Conservation (phyloP, 2,888 invertebrate genomes). For the Adelphocoris suturalis region DNA sequence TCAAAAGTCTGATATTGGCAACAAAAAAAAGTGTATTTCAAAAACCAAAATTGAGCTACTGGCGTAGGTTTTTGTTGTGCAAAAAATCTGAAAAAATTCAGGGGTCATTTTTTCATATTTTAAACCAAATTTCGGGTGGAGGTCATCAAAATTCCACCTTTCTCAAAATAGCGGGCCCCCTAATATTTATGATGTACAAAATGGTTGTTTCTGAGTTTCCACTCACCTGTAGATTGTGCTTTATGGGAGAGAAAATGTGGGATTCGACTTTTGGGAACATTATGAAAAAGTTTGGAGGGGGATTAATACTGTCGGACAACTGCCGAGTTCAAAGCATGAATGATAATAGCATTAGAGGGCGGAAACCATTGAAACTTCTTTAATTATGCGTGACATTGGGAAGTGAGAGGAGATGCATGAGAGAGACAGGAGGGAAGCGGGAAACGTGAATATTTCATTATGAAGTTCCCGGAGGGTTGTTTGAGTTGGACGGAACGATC, state of each 20-base stretch:
- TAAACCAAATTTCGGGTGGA: too few species aligned
- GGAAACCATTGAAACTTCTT: constrained; percentile 30
- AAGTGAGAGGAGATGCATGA: constrained; percentile 40
- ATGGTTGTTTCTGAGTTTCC: too few species aligned
- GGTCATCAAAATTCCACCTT: too few species aligned
- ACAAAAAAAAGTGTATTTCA: too few species aligned
- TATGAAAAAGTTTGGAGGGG: neutral
- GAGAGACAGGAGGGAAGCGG: constrained; percentile 1
- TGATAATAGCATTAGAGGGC: constrained; percentile 31
- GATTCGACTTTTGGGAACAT: neutral
- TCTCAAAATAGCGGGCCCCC: too few species aligned
- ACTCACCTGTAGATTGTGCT: too few species aligned
- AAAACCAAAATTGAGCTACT: too few species aligned
- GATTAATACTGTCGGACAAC: neutral
- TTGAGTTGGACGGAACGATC: constrained; percentile 38
- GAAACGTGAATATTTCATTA: constrained; percentile 37
- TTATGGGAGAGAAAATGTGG: neutral
- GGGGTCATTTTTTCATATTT: too few species aligned
- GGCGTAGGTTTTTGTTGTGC: too few species aligned
- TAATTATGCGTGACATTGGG: constrained; percentile 43
- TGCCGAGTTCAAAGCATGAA: constrained; percentile 9
- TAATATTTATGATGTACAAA: too few species aligned
- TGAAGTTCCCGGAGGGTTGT: constrained; percentile 53
- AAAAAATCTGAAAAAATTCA: too few species aligned
- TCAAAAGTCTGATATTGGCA: too few species aligned